phyloP scores from a whole-genome alignment of 2,113 vertebrate genomes.

The Epinephelus cyanopodus region DNA sequence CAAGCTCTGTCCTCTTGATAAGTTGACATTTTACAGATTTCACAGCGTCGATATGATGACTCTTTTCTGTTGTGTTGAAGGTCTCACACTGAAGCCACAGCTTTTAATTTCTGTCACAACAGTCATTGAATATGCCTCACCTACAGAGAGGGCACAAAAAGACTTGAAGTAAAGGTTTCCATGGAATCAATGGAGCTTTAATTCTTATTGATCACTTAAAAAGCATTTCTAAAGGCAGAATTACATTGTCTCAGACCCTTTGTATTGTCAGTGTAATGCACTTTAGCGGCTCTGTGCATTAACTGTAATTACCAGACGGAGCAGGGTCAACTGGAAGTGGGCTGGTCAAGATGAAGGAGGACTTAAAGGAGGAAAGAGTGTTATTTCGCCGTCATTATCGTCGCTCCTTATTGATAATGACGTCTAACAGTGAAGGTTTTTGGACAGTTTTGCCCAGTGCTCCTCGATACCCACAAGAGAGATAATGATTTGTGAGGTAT shows the following conservation, averaged over 20 bases:
- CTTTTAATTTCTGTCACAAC: not conserved
- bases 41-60: not conserved
- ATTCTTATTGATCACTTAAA: constrained; percentile 64
- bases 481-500: not conserved
- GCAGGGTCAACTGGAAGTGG: constrained; percentile 53
- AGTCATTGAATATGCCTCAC: not conserved
- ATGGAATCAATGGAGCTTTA: constrained; percentile 60
- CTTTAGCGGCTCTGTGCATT: constrained; percentile 45
- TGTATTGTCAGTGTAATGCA: constrained; percentile 42
- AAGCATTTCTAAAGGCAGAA: constrained; percentile 41
- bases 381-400: constrained; percentile 54
- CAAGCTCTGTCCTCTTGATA: not conserved
- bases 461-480: not conserved
- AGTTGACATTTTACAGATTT: constrained; percentile 3
- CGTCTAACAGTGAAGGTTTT: constrained; percentile 8
- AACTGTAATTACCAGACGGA: constrained; percentile 55
- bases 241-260: constrained; percentile 40
- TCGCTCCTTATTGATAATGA: constrained; percentile 3
- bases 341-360: constrained; percentile 36
- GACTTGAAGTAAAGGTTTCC: constrained; percentile 44
- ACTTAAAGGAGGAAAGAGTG: constrained; percentile 13
- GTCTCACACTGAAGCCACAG: not conserved
- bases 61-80: not conserved
- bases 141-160: not conserved
- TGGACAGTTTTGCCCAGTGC: not conserved